Percentiles rank a stretch among this genome's conserved stretches.
Conservation (phyloP, 2,797 vertebrate species). For the Zalophus californianus region DNA sequence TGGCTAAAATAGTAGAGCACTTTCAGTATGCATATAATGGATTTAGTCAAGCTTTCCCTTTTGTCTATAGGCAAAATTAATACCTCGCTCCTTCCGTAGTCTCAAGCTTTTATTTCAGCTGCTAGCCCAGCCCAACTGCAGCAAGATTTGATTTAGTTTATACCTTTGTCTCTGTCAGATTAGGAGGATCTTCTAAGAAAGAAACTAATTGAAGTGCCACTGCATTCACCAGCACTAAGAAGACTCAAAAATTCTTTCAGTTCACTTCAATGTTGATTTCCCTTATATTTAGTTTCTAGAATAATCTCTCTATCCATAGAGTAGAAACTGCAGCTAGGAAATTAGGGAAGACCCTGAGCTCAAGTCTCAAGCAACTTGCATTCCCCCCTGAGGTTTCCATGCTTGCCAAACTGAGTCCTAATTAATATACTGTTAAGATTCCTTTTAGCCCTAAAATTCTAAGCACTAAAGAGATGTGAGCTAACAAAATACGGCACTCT, state of each 20-base stretch:
- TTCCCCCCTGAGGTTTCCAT: neutral
- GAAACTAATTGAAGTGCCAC: neutral
- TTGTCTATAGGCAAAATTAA: neutral
- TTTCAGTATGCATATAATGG: neutral
- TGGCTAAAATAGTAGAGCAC: neutral
- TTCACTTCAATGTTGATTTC: neutral
- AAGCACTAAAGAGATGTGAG: neutral
- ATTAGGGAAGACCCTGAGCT: neutral
- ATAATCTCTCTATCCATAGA: neutral
- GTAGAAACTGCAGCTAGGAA: neutral
- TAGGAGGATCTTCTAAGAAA: neutral
- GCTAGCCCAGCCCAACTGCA: neutral
- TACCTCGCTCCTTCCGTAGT: neutral
- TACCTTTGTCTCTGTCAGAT: neutral
- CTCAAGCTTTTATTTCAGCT: neutral
- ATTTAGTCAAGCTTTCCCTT: neutral
- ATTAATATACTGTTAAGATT: neutral
- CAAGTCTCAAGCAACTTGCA: neutral
- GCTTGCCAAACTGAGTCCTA: neutral
- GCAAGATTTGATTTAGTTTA: neutral
- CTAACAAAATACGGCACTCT: neutral
- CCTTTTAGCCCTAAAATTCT: neutral
- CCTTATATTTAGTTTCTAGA: neutral
- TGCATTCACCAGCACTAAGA: neutral
- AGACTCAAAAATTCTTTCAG: neutral